Base-by-base conservation (phyloP, 2,797 vertebrate genomes). In the Labeo calbasu region DNA sequence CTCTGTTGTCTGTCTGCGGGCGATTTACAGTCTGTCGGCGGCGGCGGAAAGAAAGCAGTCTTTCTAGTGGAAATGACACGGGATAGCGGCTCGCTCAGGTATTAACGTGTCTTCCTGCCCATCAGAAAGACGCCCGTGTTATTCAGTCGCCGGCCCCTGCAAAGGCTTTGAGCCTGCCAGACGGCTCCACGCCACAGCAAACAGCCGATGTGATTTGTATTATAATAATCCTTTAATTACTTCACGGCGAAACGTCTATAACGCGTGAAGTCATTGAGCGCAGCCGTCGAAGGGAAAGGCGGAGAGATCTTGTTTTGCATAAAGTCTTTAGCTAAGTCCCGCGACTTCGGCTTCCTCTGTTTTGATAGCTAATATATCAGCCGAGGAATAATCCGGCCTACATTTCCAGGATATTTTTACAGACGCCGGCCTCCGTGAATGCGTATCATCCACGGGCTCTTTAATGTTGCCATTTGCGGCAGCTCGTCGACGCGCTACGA, bases 211-310 rank as follows among this genome's bases (percentile, higher is more conserved):
- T 51, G 87, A 92, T 93, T 93, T 92, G 90, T 92, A 92, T 92
- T 90, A 89, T 81, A 92, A 90, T 95, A 95, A 96, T 95, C 94
- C 93, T 90, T 95, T 95, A 95, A 95, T 95, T 94, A 92, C 93
- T 92, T 93, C 92, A 92, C 90, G 90, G 91, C 87, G 89, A 93
- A 94, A 94, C 89, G 92, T 94, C 92, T 93, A 91, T 93, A 93
- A 92, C 91, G 90, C 92, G 94, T 94, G 94, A 93, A 94, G 92
- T 92, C 91, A 93, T 94, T 93, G 93, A 92, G 90, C 91, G 90
- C 91, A 86, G 92, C 88, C 87, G 90, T 91, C 92, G 93, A 94
- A 94, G 93, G 93, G 93, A 92, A 93, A 92, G 91, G 91, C 88
- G 91, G 89, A 86, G 92, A 93, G 91, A 94, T 92, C 91, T 88